Conservation (phyloP, 2,888 invertebrate species). For the Polyommatus iphigenia region DNA sequence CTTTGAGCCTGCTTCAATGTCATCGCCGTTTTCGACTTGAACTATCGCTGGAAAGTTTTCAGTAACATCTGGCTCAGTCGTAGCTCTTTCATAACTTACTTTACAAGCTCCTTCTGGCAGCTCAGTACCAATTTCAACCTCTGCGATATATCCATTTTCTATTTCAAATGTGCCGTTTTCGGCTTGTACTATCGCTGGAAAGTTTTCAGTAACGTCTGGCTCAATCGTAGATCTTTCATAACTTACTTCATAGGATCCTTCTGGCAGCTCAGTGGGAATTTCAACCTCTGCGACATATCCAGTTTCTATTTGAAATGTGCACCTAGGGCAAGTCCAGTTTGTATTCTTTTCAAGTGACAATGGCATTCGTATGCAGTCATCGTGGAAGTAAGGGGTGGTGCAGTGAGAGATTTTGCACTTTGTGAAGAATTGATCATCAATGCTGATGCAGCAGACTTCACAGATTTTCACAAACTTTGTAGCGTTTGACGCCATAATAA, state of each 20-base stretch:
- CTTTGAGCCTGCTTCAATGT: background rate
- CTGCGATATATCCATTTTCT: background rate
- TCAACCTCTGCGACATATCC: background rate
- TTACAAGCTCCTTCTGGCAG: background rate
- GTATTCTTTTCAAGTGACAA: too few species aligned
- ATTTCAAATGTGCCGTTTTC: background rate
- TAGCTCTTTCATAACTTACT: background rate
- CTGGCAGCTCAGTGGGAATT: background rate
- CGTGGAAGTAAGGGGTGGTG: background rate
- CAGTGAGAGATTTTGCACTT: background rate
- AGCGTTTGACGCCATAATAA: background rate
- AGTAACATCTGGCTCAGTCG: background rate
- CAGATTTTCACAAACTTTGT: background rate
- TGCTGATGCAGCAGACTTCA: background rate
- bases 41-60: background rate
- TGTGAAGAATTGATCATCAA: background rate
- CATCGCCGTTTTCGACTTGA: background rate
- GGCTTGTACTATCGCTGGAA: background rate
- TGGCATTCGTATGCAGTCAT: background rate
- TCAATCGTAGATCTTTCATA: background rate
- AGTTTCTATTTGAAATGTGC: background rate
- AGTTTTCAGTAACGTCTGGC: background rate
- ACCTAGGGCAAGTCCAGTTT: constrained; percentile 8
- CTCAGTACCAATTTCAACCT: background rate
- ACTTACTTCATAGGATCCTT: too few species aligned